Evolutionary conservation across 2,888 invertebrate species (phyloP).

Genomic region (Phengaris arion): DNA sequence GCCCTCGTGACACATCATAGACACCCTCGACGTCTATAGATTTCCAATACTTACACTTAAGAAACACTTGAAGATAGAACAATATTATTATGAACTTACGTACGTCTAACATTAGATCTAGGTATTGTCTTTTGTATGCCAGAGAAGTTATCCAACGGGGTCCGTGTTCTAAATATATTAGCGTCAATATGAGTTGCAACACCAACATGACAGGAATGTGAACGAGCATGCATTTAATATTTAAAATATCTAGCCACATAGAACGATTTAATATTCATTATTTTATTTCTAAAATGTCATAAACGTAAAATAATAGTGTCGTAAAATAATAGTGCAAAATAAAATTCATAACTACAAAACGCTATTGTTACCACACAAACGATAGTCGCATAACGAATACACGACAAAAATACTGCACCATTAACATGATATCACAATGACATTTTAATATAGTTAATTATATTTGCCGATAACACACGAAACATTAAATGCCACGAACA

Average conservation of each 20-base stretch:
- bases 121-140: slow-evolving; percentile 81
- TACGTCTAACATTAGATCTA: slow-evolving; percentile 79
- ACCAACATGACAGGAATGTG: slow-evolving; percentile 58
- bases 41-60: slow-evolving; percentile 70
- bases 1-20: slow-evolving; percentile 51
- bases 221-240: slow-evolving; percentile 54
- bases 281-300: slow-evolving; percentile 28
- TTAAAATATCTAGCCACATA: slow-evolving; percentile 46
- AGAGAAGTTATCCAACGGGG: slow-evolving; percentile 71
- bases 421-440: slow-evolving; percentile 71
- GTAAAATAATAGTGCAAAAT: too few species aligned
- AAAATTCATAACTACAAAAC: slow-evolving; percentile 26
- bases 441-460: slow-evolving; percentile 52
- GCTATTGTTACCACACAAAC: slow-evolving; percentile 26
- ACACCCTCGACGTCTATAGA: slow-evolving; percentile 63
- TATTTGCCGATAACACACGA: slow-evolving; percentile 66
- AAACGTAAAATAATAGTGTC: slow-evolving; percentile 26
- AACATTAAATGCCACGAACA: slow-evolving; percentile 66
- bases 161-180: slow-evolving; percentile 42
- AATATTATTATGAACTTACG: slow-evolving; percentile 74
- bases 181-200: slow-evolving; percentile 47
- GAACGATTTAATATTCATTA: slow-evolving; percentile 26
- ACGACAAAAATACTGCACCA: slow-evolving; percentile 53
- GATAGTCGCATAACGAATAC: slow-evolving; percentile 32
- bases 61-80: slow-evolving; percentile 78